Base-by-base conservation (phyloP, 2,888 invertebrate species). In the Troides aeacus region DNA sequence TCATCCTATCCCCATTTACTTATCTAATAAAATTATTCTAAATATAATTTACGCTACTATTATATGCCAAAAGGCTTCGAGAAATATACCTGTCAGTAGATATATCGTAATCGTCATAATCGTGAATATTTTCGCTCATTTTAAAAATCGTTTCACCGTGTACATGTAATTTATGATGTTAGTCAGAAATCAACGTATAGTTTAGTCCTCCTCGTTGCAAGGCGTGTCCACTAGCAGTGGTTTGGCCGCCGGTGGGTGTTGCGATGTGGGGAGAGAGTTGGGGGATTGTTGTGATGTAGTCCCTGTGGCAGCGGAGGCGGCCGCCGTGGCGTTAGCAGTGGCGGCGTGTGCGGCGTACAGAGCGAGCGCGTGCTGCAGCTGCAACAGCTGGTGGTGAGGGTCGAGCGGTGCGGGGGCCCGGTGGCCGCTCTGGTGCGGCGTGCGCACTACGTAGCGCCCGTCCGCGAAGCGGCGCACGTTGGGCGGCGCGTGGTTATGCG, bases 381-480 rank as follows among this genome's bases (percentile, higher is more conserved):
- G 92, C 76, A 92, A 79, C 79, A 92, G 83, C 83, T 92, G 92
- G 75, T 92, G 91, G 78, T 92, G 92, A 36, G 92, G 90, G 72
- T 92, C 91, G 57, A 91, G 82, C 4, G 91, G 90, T 56, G 92
- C 91, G 59, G 90, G 90, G 36, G 91, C 90, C 69, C 92, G 91
- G 76, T 92, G 92, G 2, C 92, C 92, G 78, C 89, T 89, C 82
- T 92, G 92, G 77, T 92, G 92, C 75, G 92, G 92, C 69, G 92
- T 92, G 78, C 92, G 91, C 72, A 92, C 92, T 74, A 92, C 92
- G 75, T 92, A 92, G 60, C 92, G 87, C 0, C 92, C 92, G 77
- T 92, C 92, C 21, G 92, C 92, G 77, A 92, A 92, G 66, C 92
- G 91, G 62, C 92, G 89, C 74, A 92, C 92, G 78, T 92, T 92